These are phyloP conservation scores for Agrochola circellaris DNA, from an alignment of 2,888 invertebrate genomes.

Conservation along the genomic window DNA sequence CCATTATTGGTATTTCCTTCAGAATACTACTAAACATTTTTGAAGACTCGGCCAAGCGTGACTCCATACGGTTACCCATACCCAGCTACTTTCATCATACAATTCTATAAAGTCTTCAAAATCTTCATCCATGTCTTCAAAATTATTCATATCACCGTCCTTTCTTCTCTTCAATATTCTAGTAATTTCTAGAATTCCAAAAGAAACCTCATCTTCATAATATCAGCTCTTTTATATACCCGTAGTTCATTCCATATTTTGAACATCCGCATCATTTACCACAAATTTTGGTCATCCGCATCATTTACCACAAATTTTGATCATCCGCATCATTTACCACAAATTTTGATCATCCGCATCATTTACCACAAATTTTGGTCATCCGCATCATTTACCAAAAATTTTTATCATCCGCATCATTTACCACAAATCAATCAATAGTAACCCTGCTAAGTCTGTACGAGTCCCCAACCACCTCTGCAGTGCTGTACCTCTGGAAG, in stretches of 20 bases:
- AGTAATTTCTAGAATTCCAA: neutral
- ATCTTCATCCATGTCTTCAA: neutral
- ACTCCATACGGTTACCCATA: neutral
- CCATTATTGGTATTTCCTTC: neutral
- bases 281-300: constrained; percentile 21
- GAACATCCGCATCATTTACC: no score
- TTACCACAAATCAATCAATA: constrained; percentile 76
- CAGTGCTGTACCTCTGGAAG: constrained; percentile 79
- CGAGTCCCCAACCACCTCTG: constrained; percentile 84
- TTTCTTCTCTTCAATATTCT: neutral
- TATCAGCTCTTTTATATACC: neutral
- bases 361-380: no score
- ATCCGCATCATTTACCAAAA: no score
- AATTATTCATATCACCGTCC: neutral
- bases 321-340: no score
- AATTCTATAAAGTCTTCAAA: neutral
- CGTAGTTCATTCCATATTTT: neutral
- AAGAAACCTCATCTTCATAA: neutral
- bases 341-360: constrained; percentile 17
- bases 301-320: constrained; percentile 10
- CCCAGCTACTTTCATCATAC: neutral
- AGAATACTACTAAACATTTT: neutral
- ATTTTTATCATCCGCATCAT: no score
- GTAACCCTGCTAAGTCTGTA: constrained; percentile 83
- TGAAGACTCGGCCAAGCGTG: neutral